A percentile compares a stretch with the other conserved stretches of the same genome.
These are phyloP conservation scores for Syncerus caffer DNA, from an alignment of 2,797 vertebrate genomes.

Conservation along the genomic window DNA sequence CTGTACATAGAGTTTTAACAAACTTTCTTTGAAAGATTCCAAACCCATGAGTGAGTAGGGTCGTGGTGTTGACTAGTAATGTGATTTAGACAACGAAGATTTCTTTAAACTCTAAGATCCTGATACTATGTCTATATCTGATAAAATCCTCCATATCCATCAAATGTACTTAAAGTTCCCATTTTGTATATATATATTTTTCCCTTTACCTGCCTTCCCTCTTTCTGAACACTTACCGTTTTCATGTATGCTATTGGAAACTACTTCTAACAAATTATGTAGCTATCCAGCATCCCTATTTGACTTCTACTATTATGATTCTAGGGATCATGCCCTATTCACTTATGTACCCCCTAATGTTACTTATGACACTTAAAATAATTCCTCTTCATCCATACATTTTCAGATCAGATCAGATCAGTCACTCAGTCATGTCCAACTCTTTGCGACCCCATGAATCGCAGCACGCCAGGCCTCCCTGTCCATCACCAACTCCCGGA, in stretches of 20 bases:
- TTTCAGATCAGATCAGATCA: background rate
- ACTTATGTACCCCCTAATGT: background rate
- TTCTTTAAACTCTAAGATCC: background rate
- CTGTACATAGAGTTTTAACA: background rate
- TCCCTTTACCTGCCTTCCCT: background rate
- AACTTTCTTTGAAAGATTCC: background rate
- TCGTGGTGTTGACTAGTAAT: background rate
- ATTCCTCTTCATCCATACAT: background rate
- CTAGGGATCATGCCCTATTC: background rate
- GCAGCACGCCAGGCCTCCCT: too few relatives aligned
- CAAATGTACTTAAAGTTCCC: background rate
- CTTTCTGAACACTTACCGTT: background rate
- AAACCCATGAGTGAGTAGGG: background rate
- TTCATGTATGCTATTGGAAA: background rate
- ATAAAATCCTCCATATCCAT: background rate
- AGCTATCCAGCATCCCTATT: background rate
- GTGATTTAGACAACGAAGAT: background rate
- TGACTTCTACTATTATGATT: background rate
- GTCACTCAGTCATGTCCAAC: too few relatives aligned
- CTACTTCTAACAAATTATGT: background rate
- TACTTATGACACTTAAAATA: background rate
- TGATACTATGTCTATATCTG: background rate
- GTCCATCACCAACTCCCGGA: too few relatives aligned
- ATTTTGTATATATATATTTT: background rate
- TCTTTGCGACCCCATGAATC: too few relatives aligned